Base-by-base conservation (phyloP, 2,113 vertebrate species). In the Nannospalax galili region DNA sequence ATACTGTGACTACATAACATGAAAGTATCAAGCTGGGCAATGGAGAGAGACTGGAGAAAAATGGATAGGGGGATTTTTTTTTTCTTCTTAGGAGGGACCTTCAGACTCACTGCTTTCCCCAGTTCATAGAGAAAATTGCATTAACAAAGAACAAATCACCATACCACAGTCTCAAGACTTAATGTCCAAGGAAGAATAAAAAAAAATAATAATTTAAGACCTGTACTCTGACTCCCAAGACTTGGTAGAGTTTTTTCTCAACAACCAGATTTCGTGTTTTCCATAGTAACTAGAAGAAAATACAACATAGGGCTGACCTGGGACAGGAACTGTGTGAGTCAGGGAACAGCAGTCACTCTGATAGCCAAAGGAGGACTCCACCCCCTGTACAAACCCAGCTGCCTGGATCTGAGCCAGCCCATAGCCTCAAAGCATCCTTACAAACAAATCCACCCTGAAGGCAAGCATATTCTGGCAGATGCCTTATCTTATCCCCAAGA, bases 361-460 rank as follows among this genome's bases (percentile, higher is more conserved):
- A 69, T 52, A 88, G 75, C 65, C 89, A 42, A 79, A 92, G 48
- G 58, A 74, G 84, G 32, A 88, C 84, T 90, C 93, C 81, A 85
- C 95, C 88, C 72, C 11, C 26, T 93, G 93, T 75, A 84, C 75
- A 96, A 97, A 96, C 84, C 69, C 56, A 93, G 28, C 56, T 40
- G 26, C 42, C n/a, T 81, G 67, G 89, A 87, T 3, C 48, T 20
- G n/a, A 92, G 48, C 91, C 85, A 84, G 20, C 56, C 22, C 67
- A 70, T 35, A 86, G 52, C 60, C 91, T 58, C 56, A 96, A 93
- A 96, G 35, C 96, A 96, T 95, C 96, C 95, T 90, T 93, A 81
- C 88, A 97, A 97, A 97, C 85, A 95, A 84, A 64, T 78, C 95
- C 92, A 85, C 93, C 93, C 96, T 64, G 45, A 95, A 96, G 80